Base-by-base conservation (phyloP, 1,140 invertebrate species). In the Cryptotermes secundus region DNA sequence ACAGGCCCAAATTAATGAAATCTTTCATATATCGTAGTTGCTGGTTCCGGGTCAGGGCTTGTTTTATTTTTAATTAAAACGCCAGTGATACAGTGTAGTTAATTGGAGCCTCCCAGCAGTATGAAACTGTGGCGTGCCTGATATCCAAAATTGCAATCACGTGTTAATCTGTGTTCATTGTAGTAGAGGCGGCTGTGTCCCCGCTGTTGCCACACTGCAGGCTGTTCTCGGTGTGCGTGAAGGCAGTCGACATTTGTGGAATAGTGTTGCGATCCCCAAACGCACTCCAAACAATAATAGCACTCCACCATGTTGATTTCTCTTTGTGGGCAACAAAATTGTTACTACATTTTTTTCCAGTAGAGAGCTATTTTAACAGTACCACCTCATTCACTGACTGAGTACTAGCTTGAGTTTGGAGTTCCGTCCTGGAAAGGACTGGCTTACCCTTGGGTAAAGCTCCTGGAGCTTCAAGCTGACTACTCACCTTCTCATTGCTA, bases 61-160 rank as follows among this genome's bases (percentile, higher is more conserved):
- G 59, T 72, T 72, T 72, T 72, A 72, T 72, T 72, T 72, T 72
- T 72, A 72, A 72, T 72, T 72, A 72, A 72, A 72, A n/a, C 14
- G 59, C 31, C 59, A 31, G 59, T 16, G 26, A 72, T 72, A 72
- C n/a, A 72, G 0, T 72, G 26, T 72, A 72, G 59, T 72, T 72
- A 72, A 72, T 72, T 72, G 59, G 59, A 9, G 59, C 26, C 59
- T 72, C 26, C n/a, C 31, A 72, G 6, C 59, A 72, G n/a, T 72
- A 31, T 72, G 19, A 72, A 12, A 31, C n/a, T 16, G 19, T 31
- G 59, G 14, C 59, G 4, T 31, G n/a, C n/a, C 59, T 72, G 59
- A 7, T 31, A 14, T 26, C 59, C 59, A 72, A 72, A 72, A 72
- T 72, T 72, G 59, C 59, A 72, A 14, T 72, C 59, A 72, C 59